A percentile compares a stretch with the other conserved stretches of the same genome.
These are phyloP conservation scores for Hydrolagus colliei DNA, from an alignment of 2,797 vertebrate genomes.

Conservation along the genomic window DNA sequence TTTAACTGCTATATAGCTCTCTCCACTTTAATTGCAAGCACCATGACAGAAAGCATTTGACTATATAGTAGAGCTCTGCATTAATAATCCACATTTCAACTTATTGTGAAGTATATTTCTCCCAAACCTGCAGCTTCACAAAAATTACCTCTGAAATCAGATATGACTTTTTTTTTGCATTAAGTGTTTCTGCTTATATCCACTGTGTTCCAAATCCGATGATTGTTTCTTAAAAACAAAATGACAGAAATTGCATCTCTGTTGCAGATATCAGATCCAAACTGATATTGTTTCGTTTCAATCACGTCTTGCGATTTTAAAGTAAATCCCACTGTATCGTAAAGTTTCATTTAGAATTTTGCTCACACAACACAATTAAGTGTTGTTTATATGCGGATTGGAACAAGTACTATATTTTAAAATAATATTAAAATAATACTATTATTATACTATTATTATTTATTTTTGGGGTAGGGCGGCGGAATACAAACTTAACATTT, in stretches of 20 bases:
- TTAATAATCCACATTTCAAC: too few species aligned
- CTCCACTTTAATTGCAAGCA: too few species aligned
- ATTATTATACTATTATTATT: too few species aligned
- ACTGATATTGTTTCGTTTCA: neutral
- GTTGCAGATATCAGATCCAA: neutral
- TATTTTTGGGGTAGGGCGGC: neutral
- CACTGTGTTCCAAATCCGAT: neutral
- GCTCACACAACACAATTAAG: neutral
- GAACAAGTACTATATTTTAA: neutral
- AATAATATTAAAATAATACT: too few species aligned
- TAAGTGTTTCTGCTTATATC: neutral
- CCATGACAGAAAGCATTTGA: too few species aligned
- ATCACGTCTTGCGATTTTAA: neutral
- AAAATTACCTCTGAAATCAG: slow-evolving; percentile 5
- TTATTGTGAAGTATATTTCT: neutral
- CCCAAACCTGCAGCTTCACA: neutral
- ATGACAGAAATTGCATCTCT: neutral
- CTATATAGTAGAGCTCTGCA: too few species aligned
- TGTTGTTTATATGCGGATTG: neutral
- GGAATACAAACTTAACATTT: neutral
- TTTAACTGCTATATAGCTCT: too few species aligned
- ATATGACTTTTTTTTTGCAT: neutral
- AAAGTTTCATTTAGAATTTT: neutral
- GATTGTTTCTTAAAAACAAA: neutral
- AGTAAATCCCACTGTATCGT: neutral